Conservation (phyloP, 1,140 invertebrate species). For the Rhysida immarginata region DNA sequence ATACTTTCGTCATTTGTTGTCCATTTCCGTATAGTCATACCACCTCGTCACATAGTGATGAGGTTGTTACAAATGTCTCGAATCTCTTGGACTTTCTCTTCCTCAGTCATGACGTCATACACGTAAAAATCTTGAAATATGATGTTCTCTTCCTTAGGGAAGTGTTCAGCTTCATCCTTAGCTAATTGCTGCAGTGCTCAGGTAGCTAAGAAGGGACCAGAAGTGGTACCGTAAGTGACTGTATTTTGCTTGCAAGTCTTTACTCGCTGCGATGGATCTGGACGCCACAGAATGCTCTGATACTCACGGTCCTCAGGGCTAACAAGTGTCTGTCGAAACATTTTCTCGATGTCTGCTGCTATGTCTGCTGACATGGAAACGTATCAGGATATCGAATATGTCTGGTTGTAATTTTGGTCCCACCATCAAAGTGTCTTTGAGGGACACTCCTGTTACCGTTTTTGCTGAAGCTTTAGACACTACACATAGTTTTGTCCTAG, state of each 20-base stretch:
- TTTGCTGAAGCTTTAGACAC: constrained; percentile 28
- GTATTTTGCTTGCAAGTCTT: constrained; percentile 16
- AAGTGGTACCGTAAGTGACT: too few relatives aligned
- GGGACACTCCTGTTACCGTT: constrained; percentile 15
- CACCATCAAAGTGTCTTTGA: constrained; percentile 23
- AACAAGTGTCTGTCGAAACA: too few relatives aligned
- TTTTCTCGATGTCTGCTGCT: constrained; percentile 27
- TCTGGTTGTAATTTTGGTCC: too few relatives aligned
- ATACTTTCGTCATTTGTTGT: constrained; percentile 18
- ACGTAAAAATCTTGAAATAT: constrained; percentile 15
- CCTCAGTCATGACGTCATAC: constrained; percentile 31
- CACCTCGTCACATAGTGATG: constrained; percentile 18
- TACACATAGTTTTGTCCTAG: constrained; percentile 24
- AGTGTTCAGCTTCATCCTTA: too few relatives aligned
- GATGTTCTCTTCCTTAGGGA: constrained; percentile 13
- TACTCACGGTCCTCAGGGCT: constrained; percentile 22
- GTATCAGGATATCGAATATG: too few relatives aligned
- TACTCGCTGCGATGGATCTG: constrained; percentile 17
- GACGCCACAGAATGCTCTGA: constrained; percentile 33
- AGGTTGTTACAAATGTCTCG: constrained; percentile 16
- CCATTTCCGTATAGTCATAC: constrained; percentile 25
- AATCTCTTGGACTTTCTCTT: constrained; percentile 22
- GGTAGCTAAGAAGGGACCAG: too few relatives aligned
- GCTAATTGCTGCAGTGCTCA: too few relatives aligned
- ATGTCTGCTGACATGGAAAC: constrained; percentile 17